Percentiles rank a stretch among this genome's conserved stretches.
These are phyloP conservation scores for Phalloptychus januarius DNA, from an alignment of 2,797 vertebrate genomes.

Conservation along the genomic window DNA sequence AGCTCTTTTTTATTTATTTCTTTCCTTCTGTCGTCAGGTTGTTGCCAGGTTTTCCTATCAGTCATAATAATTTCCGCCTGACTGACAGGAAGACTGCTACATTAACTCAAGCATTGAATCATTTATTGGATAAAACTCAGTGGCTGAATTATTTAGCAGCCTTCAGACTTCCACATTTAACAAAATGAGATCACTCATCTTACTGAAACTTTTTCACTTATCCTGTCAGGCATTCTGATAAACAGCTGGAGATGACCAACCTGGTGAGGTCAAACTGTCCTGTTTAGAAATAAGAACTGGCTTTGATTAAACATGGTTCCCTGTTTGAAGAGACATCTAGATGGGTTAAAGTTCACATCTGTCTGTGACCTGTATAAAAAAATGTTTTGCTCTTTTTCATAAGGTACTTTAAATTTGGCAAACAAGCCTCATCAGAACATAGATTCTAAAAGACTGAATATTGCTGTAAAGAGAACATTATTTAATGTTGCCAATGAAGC, in stretches of 20 bases:
- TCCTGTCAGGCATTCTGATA: background rate
- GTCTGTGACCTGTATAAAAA: background rate
- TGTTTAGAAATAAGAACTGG: background rate
- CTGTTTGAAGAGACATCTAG: background rate
- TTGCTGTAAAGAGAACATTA: background rate
- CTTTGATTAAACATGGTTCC: background rate
- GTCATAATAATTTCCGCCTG: background rate
- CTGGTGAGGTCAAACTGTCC: background rate
- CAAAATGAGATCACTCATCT: background rate
- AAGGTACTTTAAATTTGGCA: background rate
- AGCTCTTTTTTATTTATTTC: background rate
- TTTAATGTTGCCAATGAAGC: background rate
- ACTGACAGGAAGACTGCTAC: background rate
- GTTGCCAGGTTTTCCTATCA: background rate
- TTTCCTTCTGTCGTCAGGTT: background rate
- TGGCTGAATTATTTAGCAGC: background rate
- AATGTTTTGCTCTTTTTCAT: background rate
- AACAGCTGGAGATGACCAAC: background rate
- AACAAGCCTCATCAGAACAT: background rate
- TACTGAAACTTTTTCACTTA: background rate
- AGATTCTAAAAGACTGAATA: background rate
- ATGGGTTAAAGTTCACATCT: background rate
- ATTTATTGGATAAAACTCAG: background rate
- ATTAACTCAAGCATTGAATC: background rate
- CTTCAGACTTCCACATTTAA: background rate